A percentile compares a stretch with the other conserved stretches of the same genome.
Evolutionary conservation across 2,113 vertebrate species (phyloP).

Genomic region (Chlorodrepanis virens): DNA sequence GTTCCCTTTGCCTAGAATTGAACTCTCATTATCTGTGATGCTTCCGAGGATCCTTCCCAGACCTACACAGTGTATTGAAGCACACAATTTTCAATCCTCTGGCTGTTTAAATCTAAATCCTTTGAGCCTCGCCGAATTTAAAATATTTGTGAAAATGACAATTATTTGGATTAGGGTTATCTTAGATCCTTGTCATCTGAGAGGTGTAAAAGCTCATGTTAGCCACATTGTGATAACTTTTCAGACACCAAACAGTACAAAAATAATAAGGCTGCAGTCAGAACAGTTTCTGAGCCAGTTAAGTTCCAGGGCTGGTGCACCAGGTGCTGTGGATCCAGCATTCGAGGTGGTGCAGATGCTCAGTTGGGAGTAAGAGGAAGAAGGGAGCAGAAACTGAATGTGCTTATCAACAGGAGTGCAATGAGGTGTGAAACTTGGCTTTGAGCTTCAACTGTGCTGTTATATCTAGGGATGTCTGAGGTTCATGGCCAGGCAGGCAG

Average conservation of each 20-base stretch:
- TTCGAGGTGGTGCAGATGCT: background rate
- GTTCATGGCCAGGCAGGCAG: background rate
- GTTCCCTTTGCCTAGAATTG: background rate
- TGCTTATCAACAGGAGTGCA: background rate
- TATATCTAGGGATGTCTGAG: background rate
- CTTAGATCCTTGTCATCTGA: background rate
- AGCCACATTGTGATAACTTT: background rate
- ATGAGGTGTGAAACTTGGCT: background rate
- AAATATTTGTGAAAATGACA: background rate
- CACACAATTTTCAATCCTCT: background rate
- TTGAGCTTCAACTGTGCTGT: background rate
- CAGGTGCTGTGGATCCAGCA: background rate
- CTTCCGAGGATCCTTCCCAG: background rate
- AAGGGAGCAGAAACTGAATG: background rate
- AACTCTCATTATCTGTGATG: background rate
- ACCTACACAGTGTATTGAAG: background rate
- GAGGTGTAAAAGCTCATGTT: background rate
- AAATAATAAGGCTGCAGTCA: background rate
- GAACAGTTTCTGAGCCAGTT: background rate
- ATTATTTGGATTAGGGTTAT: background rate
- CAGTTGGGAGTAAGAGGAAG: rapidly evolving
- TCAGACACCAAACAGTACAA: background rate
- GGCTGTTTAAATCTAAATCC: background rate
- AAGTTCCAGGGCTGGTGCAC: background rate
- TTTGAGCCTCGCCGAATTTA: background rate